Percentiles rank a stretch among this genome's conserved stretches.
Conservation (phyloP, 23 tunicate genomes). For the Ascidia mentula region DNA sequence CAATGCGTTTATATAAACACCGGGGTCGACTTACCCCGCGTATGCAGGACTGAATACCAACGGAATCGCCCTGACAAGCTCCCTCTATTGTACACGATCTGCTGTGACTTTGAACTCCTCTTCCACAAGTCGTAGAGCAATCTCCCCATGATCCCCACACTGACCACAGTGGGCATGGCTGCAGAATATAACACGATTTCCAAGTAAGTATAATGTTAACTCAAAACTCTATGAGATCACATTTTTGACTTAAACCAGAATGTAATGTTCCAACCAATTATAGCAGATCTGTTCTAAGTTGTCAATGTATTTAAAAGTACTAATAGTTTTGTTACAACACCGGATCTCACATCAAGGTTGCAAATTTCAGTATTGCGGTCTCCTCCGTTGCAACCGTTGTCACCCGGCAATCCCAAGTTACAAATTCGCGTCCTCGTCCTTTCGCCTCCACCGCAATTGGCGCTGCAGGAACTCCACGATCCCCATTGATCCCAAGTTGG, state of each 20-base stretch:
- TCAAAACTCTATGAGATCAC: too few species aligned
- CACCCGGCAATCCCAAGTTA: slow-evolving; percentile 30
- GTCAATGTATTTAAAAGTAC: too few species aligned
- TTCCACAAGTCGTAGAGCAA: slow-evolving; percentile 68
- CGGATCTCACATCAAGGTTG: slow-evolving; percentile 25
- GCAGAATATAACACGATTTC: not conserved
- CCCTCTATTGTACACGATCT: slow-evolving; percentile 49
- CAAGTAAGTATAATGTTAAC: too few species aligned
- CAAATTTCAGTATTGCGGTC: slow-evolving; percentile 14
- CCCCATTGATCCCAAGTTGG: slow-evolving; percentile 27
- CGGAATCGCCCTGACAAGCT: slow-evolving; percentile 40
- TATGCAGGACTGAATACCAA: slow-evolving; percentile 18
- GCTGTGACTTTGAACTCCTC: slow-evolving; percentile 51
- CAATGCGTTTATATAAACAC: not conserved
- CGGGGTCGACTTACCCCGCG: slow-evolving; percentile 29
- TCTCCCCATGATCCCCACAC: slow-evolving; percentile 68
- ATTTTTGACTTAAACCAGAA: too few species aligned
- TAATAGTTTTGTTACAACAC: too few species aligned
- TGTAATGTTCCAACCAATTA: too few species aligned
- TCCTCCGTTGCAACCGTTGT: slow-evolving; percentile 47
- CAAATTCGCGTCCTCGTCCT: slow-evolving; percentile 37
- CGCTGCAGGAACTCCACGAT: slow-evolving; percentile 17
- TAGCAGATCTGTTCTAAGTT: too few species aligned
- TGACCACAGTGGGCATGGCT: slow-evolving; percentile 69
- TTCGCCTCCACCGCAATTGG: slow-evolving; percentile 36